Conservation (phyloP, 1,140 invertebrate genomes). For the Thaumatotibia leucotreta region DNA sequence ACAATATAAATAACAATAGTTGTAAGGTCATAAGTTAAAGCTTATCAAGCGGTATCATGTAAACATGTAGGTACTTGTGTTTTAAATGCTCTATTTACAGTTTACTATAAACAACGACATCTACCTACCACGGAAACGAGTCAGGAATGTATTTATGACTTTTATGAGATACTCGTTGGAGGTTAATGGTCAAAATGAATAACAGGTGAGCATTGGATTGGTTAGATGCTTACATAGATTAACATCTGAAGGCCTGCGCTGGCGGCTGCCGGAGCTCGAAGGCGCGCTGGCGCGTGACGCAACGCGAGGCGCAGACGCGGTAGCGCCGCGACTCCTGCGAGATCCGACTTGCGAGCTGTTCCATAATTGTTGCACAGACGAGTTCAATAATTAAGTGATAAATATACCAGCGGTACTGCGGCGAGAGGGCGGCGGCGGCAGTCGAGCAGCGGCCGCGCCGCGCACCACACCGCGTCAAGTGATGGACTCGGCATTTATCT, state of each 20-base stretch:
- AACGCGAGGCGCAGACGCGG: constrained; percentile 55
- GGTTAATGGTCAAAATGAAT: constrained; percentile 49
- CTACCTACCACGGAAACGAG: constrained; percentile 35
- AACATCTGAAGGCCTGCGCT: constrained; percentile 55
- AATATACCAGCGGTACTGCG: constrained; percentile 65
- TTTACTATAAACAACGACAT: constrained; percentile 4
- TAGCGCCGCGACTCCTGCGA: constrained; percentile 54
- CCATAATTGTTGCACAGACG: constrained; percentile 72
- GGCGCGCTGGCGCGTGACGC: constrained; percentile 38
- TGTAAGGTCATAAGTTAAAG: constrained; percentile 14
- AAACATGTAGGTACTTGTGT: neutral
- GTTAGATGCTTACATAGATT: constrained; percentile 34
- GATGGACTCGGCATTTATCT: constrained; percentile 73
- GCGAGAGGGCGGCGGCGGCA: constrained; percentile 61
- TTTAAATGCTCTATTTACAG: neutral
- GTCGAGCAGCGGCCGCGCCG: constrained; percentile 65
- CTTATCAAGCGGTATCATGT: constrained; percentile 4
- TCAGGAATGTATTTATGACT: constrained; percentile 41
- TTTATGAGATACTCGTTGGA: constrained; percentile 38
- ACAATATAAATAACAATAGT: constrained; percentile 11
- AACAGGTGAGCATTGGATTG: constrained; percentile 49
- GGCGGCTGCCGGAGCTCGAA: constrained; percentile 23
- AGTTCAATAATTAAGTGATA: constrained; percentile 75
- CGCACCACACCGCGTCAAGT: constrained; percentile 61
- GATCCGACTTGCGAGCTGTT: constrained; percentile 47